phyloP scores from a whole-genome alignment of 2,888 invertebrate genomes.

The Dinocampus coccinellae region DNA sequence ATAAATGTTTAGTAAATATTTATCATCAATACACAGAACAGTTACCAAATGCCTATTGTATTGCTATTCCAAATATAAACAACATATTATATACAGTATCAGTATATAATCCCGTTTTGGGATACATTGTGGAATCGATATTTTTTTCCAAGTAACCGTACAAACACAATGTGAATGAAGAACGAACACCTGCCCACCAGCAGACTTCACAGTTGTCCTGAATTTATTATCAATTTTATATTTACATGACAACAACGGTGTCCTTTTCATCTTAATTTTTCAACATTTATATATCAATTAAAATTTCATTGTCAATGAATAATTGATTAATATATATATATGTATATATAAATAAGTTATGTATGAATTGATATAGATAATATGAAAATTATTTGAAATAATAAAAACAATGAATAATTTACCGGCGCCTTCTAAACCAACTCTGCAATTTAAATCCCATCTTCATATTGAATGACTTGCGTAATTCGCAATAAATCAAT shows the following conservation, averaged over 20 bases:
- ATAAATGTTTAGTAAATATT: background rate
- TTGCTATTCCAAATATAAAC: constrained; percentile 17
- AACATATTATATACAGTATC: background rate
- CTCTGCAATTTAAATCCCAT: constrained; percentile 35
- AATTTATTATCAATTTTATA: background rate
- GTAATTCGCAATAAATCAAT: background rate
- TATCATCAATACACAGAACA: background rate
- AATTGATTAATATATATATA: too few relatives aligned
- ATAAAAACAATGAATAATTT: constrained; percentile 5
- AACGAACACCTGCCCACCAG: constrained; percentile 15
- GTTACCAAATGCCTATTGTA: background rate
- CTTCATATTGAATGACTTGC: constrained; percentile 13
- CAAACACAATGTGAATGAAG: background rate
- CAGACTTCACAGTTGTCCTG: background rate
- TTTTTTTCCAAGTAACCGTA: constrained; percentile 36
- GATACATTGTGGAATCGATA: constrained; percentile 31
- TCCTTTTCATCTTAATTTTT: background rate
- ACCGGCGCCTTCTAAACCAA: constrained; percentile 35
- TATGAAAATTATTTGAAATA: background rate
- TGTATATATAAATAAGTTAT: background rate
- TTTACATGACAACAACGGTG: constrained; percentile 6
- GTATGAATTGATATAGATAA: background rate
- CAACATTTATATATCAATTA: background rate
- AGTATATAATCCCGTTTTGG: constrained; percentile 30
- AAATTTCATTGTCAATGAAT: too few relatives aligned